Evolutionary conservation across 1,140 invertebrate species (phyloP).

Genomic region (Scylla paramamosain): DNA sequence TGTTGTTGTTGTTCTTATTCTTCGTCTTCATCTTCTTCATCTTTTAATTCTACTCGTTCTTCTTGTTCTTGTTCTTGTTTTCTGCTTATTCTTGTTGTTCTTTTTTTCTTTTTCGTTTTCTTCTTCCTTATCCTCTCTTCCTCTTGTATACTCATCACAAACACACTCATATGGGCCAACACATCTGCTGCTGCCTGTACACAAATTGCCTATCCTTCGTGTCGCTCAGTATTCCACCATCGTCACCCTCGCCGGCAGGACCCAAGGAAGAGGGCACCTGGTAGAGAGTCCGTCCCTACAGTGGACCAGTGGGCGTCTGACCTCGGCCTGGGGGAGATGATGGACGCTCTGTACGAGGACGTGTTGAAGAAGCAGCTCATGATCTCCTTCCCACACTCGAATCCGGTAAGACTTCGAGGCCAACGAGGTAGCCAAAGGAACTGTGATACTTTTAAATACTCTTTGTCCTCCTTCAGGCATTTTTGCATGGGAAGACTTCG

Average conservation of each 20-base stretch:
- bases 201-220: neutral
- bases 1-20: too few relatives aligned
- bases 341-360: neutral
- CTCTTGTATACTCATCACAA: too few relatives aligned
- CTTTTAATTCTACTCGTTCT: neutral
- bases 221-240: neutral
- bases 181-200: too few relatives aligned
- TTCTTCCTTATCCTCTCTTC: too few relatives aligned
- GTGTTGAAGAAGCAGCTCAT: neutral
- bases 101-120: too few relatives aligned
- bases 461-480: too few relatives aligned
- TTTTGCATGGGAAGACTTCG: too few relatives aligned
- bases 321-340: neutral
- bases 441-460: too few relatives aligned
- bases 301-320: constrained; percentile 50
- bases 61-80: too few relatives aligned
- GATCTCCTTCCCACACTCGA: neutral
- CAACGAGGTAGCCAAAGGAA: neutral
- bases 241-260: neutral
- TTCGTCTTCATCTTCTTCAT: neutral
- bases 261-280: neutral
- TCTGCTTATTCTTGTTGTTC: too few relatives aligned
- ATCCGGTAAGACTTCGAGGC: neutral
- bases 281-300: constrained; percentile 25
- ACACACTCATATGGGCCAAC: too few relatives aligned